Evolutionary conservation across 2,113 vertebrate genomes (phyloP).

Genomic region (Pterocles gutturalis): DNA sequence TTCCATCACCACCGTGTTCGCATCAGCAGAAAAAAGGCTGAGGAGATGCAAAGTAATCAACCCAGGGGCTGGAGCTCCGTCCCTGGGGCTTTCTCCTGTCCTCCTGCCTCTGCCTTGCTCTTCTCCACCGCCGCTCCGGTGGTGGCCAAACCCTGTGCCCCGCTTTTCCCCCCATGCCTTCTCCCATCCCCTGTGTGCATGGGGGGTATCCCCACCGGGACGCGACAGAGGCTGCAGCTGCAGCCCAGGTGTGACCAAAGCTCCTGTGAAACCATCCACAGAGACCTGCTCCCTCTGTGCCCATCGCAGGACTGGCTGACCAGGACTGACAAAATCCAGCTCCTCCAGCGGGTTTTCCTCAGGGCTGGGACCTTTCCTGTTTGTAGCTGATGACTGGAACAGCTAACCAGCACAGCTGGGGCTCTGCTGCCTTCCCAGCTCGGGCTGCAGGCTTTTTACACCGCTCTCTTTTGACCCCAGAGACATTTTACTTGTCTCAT

Average conservation of each 20-base stretch:
- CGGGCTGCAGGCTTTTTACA: background rate
- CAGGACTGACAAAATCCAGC: background rate
- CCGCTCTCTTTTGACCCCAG: background rate
- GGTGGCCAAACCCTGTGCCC: background rate
- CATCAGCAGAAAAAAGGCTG: background rate
- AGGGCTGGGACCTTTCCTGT: rapidly evolving
- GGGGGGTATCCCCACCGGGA: too few relatives aligned
- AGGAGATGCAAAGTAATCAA: background rate
- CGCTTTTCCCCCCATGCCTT: background rate
- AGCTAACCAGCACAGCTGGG: background rate
- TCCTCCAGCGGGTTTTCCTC: background rate
- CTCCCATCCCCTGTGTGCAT: background rate
- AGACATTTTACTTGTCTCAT: background rate
- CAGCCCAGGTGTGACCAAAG: rapidly evolving
- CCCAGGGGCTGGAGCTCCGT: background rate
- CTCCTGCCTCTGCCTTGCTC: background rate
- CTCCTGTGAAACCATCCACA: background rate
- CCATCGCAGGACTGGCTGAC: background rate
- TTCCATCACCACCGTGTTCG: rapidly evolving
- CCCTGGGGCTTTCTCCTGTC: background rate
- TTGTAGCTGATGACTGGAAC: background rate
- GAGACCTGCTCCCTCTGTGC: background rate
- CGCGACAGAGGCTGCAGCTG: background rate
- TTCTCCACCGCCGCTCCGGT: background rate
- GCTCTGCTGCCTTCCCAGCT: background rate